phyloP scores from a whole-genome alignment of 2,888 invertebrate genomes.

The Conops quadrifasciatus region DNA sequence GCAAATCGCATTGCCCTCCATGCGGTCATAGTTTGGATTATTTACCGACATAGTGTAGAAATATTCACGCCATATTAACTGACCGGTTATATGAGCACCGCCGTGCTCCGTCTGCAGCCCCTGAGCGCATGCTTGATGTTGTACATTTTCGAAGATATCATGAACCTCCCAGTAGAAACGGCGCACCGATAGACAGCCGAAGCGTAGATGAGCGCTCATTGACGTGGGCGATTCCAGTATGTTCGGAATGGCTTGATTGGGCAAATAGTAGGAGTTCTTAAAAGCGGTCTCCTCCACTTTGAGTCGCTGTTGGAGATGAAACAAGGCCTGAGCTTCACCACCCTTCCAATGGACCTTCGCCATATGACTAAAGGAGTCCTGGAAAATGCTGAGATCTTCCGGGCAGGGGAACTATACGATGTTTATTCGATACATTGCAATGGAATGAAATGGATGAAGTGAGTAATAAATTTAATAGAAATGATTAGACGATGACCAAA shows the following conservation, averaged over 20 bases:
- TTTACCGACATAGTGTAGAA: constrained; percentile 82
- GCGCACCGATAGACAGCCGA: constrained; percentile 77
- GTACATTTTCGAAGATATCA: constrained; percentile 71
- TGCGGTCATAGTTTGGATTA: constrained; percentile 74
- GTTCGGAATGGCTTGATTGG: constrained; percentile 76
- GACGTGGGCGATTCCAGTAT: constrained; percentile 74
- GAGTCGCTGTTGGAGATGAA: constrained; percentile 69
- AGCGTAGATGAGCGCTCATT: constrained; percentile 75
- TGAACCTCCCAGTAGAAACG: constrained; percentile 77
- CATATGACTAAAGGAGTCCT: constrained; percentile 61
- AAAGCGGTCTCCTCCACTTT: constrained; percentile 69
- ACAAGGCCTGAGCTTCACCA: constrained; percentile 72
- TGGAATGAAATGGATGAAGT: constrained; percentile 24
- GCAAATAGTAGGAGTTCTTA: constrained; percentile 70
- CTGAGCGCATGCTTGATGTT: constrained; percentile 60
- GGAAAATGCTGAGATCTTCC: constrained; percentile 69
- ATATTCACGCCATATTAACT: constrained; percentile 80
- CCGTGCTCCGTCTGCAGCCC: constrained; percentile 52
- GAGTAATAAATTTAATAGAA: neutral
- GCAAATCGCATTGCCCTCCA: constrained; percentile 77
- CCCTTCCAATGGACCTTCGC: constrained; percentile 70
- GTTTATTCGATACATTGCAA: too few species aligned
- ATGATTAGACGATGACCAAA: neutral
- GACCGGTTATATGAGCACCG: constrained; percentile 68
- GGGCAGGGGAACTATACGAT: constrained; percentile 67